Percentiles rank a stretch among this genome's conserved stretches.
Conservation (phyloP, 1,140 invertebrate genomes). For the Nixonia krombeini region DNA sequence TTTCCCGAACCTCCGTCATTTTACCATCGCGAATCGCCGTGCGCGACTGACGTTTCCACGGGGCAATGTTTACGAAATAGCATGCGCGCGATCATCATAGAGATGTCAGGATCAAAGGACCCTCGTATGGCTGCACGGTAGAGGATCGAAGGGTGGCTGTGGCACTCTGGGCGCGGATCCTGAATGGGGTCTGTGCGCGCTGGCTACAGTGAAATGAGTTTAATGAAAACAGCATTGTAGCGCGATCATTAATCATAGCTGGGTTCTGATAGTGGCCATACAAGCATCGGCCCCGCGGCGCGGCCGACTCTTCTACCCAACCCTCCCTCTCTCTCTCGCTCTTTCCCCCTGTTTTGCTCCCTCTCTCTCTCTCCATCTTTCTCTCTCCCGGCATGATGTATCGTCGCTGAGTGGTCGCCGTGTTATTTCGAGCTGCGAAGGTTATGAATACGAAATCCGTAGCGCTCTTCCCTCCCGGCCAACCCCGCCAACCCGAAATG, state of each 20-base stretch:
- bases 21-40: no score
- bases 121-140: slow-evolving; percentile 66
- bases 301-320: not conserved
- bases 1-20: no score
- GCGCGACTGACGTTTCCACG: no score
- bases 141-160: slow-evolving; percentile 52
- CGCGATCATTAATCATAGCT: slow-evolving; percentile 69
- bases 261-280: slow-evolving; percentile 66
- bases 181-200: slow-evolving; percentile 48
- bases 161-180: slow-evolving; percentile 45
- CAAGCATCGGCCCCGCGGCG: slow-evolving; percentile 52
- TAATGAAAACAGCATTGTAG: slow-evolving; percentile 72
- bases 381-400: slow-evolving; percentile 60
- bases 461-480: slow-evolving; percentile 37
- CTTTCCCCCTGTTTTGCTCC: no score
- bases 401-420: slow-evolving; percentile 60
- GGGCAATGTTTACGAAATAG: no score
- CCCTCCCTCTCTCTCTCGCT: slow-evolving; percentile 19
- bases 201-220: slow-evolving; percentile 68
- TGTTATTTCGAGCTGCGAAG: slow-evolving; percentile 53
- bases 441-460: slow-evolving; percentile 61
- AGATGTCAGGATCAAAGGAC: no score
- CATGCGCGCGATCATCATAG: no score
- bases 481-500: slow-evolving; percentile 39
- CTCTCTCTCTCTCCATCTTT: slow-evolving; percentile 23